Base-by-base conservation (phyloP, 2,888 invertebrate genomes). In the Agrochola lota region DNA sequence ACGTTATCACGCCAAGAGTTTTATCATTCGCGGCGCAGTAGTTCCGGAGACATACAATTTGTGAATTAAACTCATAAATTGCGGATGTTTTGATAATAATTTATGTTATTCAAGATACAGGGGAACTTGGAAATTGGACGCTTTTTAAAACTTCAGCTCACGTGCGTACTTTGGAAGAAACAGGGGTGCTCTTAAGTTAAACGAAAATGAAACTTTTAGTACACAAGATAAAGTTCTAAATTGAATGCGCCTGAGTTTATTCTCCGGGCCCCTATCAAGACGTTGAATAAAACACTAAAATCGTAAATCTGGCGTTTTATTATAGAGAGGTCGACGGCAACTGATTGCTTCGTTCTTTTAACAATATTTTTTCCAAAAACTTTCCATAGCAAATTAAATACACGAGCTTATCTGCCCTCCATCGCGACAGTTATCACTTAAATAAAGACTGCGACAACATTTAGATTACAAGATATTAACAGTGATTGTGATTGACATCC, bases 91-190 rank as follows among this genome's bases (percentile, higher is more conserved):
- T 80, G 69, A 83, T 76, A 81, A 88, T 80, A 85, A 87, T 84
- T 84, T 87, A 85, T 88, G 78, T 81, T 81, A 76, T 85, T 76
- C 74, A 63, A 86, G 89, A 85, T 83, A 79, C 80, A 68, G 68
- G 76, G 69, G 76, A 72, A 77, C 67, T 81, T 76, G 82, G 74
- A 74, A 83, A 81, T 82, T 80, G 83, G 83, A 78, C 78, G 80
- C 82, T 79, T 88, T 84, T 85, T 88, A 80, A 76, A 81, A 82
- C 81, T 88, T 85, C 87, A 81, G 75, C 81, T 91, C 91, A 89
- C 91, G 91, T 90, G 80, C 84, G 81, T 85, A 86, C 89, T 86
- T 85, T 83, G 74, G 67, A 74, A 84, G 82, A 76, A 82, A 78
- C 78, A 77, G 84, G 88, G 79, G 80, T 78, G 81, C 63, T 60